These are phyloP conservation scores for Acrocephalus arundinaceus DNA, from an alignment of 2,113 vertebrate species.

Conservation along the genomic window DNA sequence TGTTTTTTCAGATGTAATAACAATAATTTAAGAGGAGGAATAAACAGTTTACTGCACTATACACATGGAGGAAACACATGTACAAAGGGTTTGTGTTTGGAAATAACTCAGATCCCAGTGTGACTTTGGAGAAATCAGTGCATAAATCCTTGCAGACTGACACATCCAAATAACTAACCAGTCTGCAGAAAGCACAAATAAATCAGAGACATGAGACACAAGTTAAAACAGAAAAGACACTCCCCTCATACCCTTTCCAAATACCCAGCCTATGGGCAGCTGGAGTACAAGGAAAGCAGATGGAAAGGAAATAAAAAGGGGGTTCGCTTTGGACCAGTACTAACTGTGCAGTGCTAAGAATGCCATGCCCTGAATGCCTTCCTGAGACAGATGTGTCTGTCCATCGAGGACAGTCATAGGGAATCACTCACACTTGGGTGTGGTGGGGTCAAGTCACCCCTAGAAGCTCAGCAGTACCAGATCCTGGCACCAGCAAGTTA, in stretches of 20 bases:
- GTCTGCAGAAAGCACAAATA: not conserved
- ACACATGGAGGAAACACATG: accelerated
- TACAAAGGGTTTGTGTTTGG: not conserved
- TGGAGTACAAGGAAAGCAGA: not conserved
- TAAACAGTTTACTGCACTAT: not conserved
- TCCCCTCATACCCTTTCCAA: not conserved
- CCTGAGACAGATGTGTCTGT: not conserved
- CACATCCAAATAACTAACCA: not conserved
- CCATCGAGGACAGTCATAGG: not conserved
- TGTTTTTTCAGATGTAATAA: not conserved
- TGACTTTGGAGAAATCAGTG: not conserved
- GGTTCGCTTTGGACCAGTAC: accelerated
- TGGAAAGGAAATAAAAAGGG: not conserved
- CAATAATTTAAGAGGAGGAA: not conserved
- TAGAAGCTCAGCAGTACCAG: not conserved
- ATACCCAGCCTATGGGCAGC: not conserved
- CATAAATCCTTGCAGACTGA: not conserved
- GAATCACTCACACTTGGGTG: not conserved
- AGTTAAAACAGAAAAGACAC: not conserved
- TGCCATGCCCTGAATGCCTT: not conserved
- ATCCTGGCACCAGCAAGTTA: not conserved
- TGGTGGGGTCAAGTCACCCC: not conserved
- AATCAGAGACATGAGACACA: not conserved
- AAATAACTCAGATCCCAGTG: not conserved
- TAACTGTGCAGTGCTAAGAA: not conserved